Evolutionary conservation across 2,113 vertebrate species (phyloP), one percentile per base, ranked within the genome.

Genomic region (Rafetus swinhoei): DNA sequence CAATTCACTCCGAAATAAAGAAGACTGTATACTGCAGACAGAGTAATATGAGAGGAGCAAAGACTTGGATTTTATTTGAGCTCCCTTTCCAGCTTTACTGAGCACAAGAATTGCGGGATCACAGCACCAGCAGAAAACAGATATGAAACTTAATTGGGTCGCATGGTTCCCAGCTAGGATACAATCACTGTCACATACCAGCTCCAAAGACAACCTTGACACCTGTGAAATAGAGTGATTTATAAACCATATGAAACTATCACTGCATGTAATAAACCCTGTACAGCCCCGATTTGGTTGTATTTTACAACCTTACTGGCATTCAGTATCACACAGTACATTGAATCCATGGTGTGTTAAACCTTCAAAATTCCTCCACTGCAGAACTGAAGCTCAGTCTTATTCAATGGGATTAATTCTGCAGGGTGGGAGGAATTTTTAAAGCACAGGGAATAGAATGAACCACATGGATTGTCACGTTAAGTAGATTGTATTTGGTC

Each of bases 201-300:
- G 39, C 3, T 95, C 82, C 18, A 62, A 89, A 92, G 87, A 95
- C 89, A 84, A 89, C 93, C 93, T 93, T 94, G 97, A 90, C 94
- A 86, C 88, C 35, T 21, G 52, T 4, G 50, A 83, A 95, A 87
- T 1, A 39, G 22, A 25, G 72, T 93, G 97, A 97, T 97, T 97
- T 96, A 96, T 90, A 92, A 95, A 92, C 92, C 59, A 56, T 84
- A 21, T 95, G 93, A 94, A 96, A 79, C 90, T 57, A 81, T 85
- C 79, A 19, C 69, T 76, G 88, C 6, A 15, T 91, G 79, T 85
- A 94, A 97, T 82, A 96, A 96, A 92, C 85, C 85, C 93, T 54
- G 27, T 45, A 65, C n/a, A 86, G 80, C 86, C 93, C 83, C 90
- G 85, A 69, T 85, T 93, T 94, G 85, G 77, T 62, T 90, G 88